Evolutionary conservation across 1,140 invertebrate genomes (phyloP), one percentile per base, ranked within the genome.

Genomic region (Oscheius sp.): DNA sequence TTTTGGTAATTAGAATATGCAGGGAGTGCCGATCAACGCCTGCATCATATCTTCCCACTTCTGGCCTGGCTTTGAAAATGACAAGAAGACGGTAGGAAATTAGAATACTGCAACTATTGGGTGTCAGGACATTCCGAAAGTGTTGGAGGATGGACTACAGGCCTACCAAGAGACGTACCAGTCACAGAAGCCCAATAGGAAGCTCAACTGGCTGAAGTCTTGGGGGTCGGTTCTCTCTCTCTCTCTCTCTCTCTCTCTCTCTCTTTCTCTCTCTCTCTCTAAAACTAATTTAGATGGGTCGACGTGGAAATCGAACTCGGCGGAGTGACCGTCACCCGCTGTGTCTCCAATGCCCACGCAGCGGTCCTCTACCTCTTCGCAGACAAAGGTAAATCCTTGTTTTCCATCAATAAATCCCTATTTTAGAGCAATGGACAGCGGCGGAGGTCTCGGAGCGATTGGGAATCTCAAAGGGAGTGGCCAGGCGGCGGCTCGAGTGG

Each of bases 1-100:
- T 45, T 68, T 45, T 75, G n/a, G 29, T 64, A 29, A 72, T 35
- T n/a, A 74, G 3, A 65, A 38, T 34, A 74, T 79, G 18, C 86
- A 89, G 52, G 87, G 89, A 45, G 90, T 94, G 79, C 88, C 89
- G 31, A 88, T 91, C 7, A 91, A 90, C 29, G 91, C 92, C 1
- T 90, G 97, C 81, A 94, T 98, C 74, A 86, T 99, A 10, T 98
- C 95, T 0, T 92, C 93, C n/a, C 94, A 98, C 82, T 99, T 97
- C 88, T 99, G 96, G 96, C 95, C 96, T 0, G 89, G 91, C 23
- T 93, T 97, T 74, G 93, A 96, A 84, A 93, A 95, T 84, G 94
- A 97, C 86, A 93, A 91, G 77, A 86, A 98, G 4, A 15, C 28
- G 46, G 46, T 23, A 13, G 46, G 20, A 1, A n/a, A 18, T 64